These are phyloP conservation scores for Rousettus leschenaultii DNA, from an alignment of 2,113 vertebrate species.

Conservation along the genomic window DNA sequence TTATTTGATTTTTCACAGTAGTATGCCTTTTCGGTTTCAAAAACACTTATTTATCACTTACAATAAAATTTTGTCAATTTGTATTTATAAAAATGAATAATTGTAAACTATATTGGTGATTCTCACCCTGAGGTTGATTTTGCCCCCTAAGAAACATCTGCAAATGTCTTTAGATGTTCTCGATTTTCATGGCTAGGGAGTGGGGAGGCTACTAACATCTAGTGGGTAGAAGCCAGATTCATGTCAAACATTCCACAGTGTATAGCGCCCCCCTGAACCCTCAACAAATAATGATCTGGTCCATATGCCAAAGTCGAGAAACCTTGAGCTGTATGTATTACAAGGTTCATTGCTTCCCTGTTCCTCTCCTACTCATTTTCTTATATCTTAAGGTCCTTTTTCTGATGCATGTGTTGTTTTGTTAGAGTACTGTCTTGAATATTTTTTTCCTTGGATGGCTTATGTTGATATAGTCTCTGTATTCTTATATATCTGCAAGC, in stretches of 20 bases:
- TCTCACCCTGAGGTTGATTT: slow-evolving; percentile 9
- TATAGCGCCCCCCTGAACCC: not conserved
- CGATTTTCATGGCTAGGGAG: not conserved
- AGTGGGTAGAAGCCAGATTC: not conserved
- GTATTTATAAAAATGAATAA: slow-evolving; percentile 31
- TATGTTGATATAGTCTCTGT: slow-evolving; percentile 12
- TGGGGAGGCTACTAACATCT: not conserved
- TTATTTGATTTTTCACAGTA: slow-evolving; percentile 47
- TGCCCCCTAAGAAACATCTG: not conserved
- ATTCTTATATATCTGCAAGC: slow-evolving; percentile 14
- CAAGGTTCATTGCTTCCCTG: not conserved
- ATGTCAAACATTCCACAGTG: not conserved
- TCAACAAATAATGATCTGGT: not conserved
- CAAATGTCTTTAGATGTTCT: not conserved
- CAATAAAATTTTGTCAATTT: slow-evolving; percentile 42
- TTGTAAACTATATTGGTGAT: not conserved
- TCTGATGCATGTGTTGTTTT: slow-evolving; percentile 16
- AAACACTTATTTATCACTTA: slow-evolving; percentile 35
- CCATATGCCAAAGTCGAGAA: not conserved
- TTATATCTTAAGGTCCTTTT: not conserved
- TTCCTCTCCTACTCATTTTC: not conserved
- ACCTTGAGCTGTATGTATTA: not conserved
- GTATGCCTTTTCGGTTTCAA: slow-evolving; percentile 36
- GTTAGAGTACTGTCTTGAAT: slow-evolving; percentile 16
- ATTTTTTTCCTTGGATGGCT: slow-evolving; percentile 32